Evolutionary conservation across 2,888 invertebrate genomes (phyloP), one percentile per base, ranked within the genome.

Genomic region (Hirtodrosophila cameraria): DNA sequence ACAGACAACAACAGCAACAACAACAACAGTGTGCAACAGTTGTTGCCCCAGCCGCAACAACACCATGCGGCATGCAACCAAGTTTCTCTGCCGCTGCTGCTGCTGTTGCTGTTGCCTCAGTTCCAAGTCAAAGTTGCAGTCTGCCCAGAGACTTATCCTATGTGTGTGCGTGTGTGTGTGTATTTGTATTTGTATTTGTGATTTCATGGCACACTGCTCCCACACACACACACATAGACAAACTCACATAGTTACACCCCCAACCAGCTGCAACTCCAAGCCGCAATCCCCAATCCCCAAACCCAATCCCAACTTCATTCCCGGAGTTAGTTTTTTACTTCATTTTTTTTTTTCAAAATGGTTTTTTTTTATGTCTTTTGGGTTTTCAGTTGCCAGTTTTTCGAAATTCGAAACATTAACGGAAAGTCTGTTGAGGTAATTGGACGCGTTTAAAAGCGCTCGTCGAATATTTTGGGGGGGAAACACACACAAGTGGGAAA

Each of bases 391-490:
- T 39, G 66, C 31, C 60, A 64, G 62, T 76, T 80, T 86, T 80
- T 76, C 58, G 69, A 83, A 74, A 81, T 83, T 68, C 59, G 65
- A 77, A 81, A 70, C 86, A 82, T 77, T 80, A 72, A 72, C 81
- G 85, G 77, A 80, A 80, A 82, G 86, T 80, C 77, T 41, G 72
- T 61, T 64, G 69, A 84, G 85, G 82, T 86, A 82, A 86, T 86
- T 82, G 84, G 86, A 82, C 82, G 86, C 82, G 80, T 76, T 70
- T 39, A 70, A 70, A n/a, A 49, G 43, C 33, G 63, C 59, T 45
- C 46, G 18, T 8, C 46, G 39, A 52, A 33, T 35, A 9, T 4
- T 30, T 20, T 27, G 13, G 20, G 30, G 11, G 38, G 16, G 48
- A 25, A 1, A 36, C n/a, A n/a, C n/a, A n/a, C n/a, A n/a, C n/a